Evolutionary conservation across 2,113 vertebrate genomes (phyloP), one percentile per base, ranked within the genome.

Genomic region (Tychaedon coryphoeus): DNA sequence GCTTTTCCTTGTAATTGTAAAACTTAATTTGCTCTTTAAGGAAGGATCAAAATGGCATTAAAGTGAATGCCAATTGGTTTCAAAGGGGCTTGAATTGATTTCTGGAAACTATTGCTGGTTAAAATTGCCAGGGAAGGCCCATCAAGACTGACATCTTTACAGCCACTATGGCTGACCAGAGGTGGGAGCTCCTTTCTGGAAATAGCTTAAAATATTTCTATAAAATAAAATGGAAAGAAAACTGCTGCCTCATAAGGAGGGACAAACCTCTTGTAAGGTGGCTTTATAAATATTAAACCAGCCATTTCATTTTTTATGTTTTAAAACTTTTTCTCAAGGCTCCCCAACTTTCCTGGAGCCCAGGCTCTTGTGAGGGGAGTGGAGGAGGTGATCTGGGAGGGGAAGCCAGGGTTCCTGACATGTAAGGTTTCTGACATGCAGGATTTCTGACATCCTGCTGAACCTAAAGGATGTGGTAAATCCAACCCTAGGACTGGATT

Each of bases 1-100:
- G 48, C 38, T 84, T 60, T 84, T 61, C 76, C 77, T 65, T 13
- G 69, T 18, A 45, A 48, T n/a, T n/a, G 79, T 48, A 64, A 71
- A 84, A 78, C 36, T 80, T 93, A 11, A 86, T 88, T 80, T 95
- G 64, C n/a, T 83, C 67, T 88, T 83, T 82, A 73, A 79, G 72
- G 42, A 77, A 86, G 62, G 42, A 79, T 80, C 71, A 93, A 61
- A 72, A 92, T 83, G 16, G 8, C 43, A 38, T 71, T 95, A 86
- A 79, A 62, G 25, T 47, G 64, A 88, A 54, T 13, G 12, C 31
- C 69, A 83, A 10, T 72, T 45, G 83, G 61, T 89, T 92, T 93
- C 89, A 86, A 2, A 56, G 43, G 57, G n/a, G 10, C 40, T 92
- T 43, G 50, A 74, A 75, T 57, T 87, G 65, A 67, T 84, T 92